Percentiles rank a stretch among this genome's conserved stretches.
Evolutionary conservation across 2,888 invertebrate species (phyloP).

Genomic region (Orthosia incerta): DNA sequence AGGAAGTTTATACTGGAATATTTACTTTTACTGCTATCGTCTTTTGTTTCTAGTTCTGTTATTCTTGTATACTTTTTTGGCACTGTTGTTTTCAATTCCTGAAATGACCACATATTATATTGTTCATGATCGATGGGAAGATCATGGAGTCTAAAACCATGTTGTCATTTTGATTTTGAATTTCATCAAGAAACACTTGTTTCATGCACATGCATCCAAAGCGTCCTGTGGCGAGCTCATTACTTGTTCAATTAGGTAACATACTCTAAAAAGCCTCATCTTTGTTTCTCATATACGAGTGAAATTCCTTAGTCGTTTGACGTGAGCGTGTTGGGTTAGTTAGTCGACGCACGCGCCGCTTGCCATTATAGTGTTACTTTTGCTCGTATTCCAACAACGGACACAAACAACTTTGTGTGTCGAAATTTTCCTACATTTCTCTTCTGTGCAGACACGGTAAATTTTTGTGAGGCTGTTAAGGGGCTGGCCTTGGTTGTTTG

Average conservation of each 20-base stretch:
- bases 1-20: slow-evolving; percentile 23
- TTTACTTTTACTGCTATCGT: not conserved
- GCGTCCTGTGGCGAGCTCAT: slow-evolving; percentile 65
- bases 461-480: slow-evolving; percentile 40
- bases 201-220: slow-evolving; percentile 45
- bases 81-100: not conserved
- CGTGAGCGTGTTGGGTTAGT: slow-evolving; percentile 75
- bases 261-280: slow-evolving; percentile 77
- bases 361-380: slow-evolving; percentile 58
- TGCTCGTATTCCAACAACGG: slow-evolving; percentile 61
- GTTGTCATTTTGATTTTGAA: not conserved
- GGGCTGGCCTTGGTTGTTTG: slow-evolving; percentile 64
- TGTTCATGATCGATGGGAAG: not conserved
- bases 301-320: slow-evolving; percentile 80
- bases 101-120: no score
- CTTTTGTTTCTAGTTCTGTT: not conserved
- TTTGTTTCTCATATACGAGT: slow-evolving; percentile 80
- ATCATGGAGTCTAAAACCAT: not conserved
- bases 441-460: slow-evolving; percentile 51
- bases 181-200: slow-evolving; percentile 24
- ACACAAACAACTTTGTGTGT: slow-evolving; percentile 49
- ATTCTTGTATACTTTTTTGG: not conserved
- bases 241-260: slow-evolving; percentile 79
- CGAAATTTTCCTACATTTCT: slow-evolving; percentile 51
- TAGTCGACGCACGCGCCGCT: slow-evolving; percentile 70